phyloP scores from a whole-genome alignment of 2,797 vertebrate genomes.

The Poecile montanus region DNA sequence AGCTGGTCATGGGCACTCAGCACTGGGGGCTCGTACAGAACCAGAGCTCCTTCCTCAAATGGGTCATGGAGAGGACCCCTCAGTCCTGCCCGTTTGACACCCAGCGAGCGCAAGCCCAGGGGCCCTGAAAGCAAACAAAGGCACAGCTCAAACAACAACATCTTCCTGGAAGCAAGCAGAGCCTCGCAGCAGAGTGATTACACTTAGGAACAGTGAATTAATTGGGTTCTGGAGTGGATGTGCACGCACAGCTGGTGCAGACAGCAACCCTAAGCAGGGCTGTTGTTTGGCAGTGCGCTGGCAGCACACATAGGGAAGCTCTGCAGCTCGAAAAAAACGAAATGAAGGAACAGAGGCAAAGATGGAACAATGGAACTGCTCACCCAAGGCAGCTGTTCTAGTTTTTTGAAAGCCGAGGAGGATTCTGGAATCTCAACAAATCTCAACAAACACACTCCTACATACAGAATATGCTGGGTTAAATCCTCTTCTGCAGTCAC shows the following conservation, averaged over 20 bases:
- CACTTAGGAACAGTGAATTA: neutral
- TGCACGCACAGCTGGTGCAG: neutral
- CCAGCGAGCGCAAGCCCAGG: constrained; percentile 86
- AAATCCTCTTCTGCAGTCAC: neutral
- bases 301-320: neutral
- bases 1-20: constrained; percentile 89
- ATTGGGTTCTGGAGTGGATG: neutral
- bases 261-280: neutral
- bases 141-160: neutral
- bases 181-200: neutral
- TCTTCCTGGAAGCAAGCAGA: neutral
- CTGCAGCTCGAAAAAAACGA: neutral
- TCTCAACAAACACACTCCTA: neutral
- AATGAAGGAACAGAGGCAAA: neutral
- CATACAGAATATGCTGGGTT: neutral
- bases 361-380: neutral
- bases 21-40: constrained; percentile 88
- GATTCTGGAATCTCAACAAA: neutral
- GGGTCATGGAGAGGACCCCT: constrained; percentile 93
- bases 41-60: constrained; percentile 90
- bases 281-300: neutral
- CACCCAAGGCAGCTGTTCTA: accelerated
- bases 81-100: constrained; percentile 88
- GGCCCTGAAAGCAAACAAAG: constrained; percentile 79
- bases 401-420: neutral